Evolutionary conservation across 2,113 vertebrate species (phyloP), one percentile per base, ranked within the genome.

Genomic region (Anarrhichthys ocellatus): DNA sequence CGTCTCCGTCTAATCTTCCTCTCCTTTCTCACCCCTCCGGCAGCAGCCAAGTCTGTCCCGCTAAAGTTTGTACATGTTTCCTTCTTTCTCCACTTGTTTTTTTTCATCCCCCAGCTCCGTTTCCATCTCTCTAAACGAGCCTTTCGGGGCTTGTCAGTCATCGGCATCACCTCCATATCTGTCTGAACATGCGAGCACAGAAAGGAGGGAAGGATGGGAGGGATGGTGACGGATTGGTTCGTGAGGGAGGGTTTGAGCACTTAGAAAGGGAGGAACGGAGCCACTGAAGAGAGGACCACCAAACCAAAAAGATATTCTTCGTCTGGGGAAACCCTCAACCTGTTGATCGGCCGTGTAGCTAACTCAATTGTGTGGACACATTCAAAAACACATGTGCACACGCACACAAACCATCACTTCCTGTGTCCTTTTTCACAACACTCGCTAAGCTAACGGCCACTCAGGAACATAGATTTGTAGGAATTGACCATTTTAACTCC

Each of bases 71-170:
- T 62, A 46, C 56, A 42, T 8, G 64, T 76, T 58, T 78, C 40
- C 22, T 42, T 78, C 56, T 81, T 38, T 52, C 63, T 54, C n/a
- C 59, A 22, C 44, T 82, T 29, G 0, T 65, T 61, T 62, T 66
- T 54, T 34, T 62, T 40, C 10, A 3, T 29, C 63, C 63, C 58
- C 65, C 38, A 7, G 54, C 62, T 78, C 42, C 40, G 36, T 76
- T 15, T 50, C 38, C 36, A 38, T 52, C 65, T 67, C 50, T 74
- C 66, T 54, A 72, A 87, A 80, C 27, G 69, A 79, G 65, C 76
- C 87, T 85, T 87, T 88, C 81, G 84, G 64, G 58, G 44, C 46
- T 46, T 63, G 81, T 88, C 90, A 74, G 80, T 92, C 85, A 82
- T 80, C 84, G 17, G 52, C 74, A 14, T 82, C 81, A 82, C 81